Conservation (phyloP, 2,888 invertebrate species). For the Arge pagana region DNA sequence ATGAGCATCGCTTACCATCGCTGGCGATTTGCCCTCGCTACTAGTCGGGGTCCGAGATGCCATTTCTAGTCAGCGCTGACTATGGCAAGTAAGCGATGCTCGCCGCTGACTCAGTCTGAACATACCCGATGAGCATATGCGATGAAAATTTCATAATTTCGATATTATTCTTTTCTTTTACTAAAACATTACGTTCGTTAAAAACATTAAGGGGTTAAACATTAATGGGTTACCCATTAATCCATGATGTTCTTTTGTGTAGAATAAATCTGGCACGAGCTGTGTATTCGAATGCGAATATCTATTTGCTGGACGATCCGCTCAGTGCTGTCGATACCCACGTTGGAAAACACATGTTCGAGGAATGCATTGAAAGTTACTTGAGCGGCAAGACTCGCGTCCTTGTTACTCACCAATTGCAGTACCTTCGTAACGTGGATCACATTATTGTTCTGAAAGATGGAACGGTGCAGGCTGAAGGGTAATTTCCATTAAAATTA, state of each 20-base stretch:
- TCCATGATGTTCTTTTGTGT: constrained; percentile 19
- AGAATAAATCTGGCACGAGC: constrained; percentile 86
- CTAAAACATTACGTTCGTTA: too few species aligned
- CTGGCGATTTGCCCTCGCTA: too few species aligned
- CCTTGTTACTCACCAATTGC: constrained; percentile 67
- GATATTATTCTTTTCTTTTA: constrained; percentile 21
- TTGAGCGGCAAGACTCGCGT: constrained; percentile 62
- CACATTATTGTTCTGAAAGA: constrained; percentile 53
- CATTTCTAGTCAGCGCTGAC: too few species aligned
- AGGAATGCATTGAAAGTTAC: constrained; percentile 72
- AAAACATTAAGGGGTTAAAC: too few species aligned
- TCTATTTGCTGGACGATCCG: constrained; percentile 90
- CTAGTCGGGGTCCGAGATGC: too few species aligned
- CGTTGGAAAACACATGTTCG: constrained; percentile 87
- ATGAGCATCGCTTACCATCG: too few species aligned
- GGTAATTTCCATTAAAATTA: constrained; percentile 27
- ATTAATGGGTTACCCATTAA: too few species aligned
- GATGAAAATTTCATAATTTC: not conserved
- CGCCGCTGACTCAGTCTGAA: too few species aligned
- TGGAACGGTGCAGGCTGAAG: constrained; percentile 47
- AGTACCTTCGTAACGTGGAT: constrained; percentile 59
- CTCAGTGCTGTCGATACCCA: constrained; percentile 92
- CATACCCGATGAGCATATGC: too few species aligned
- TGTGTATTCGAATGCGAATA: constrained; percentile 82
- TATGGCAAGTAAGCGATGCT: too few species aligned